Percentiles rank a stretch among this genome's conserved stretches.
Conservation (phyloP, 2,888 invertebrate species). For the Epinotia bilunana region DNA sequence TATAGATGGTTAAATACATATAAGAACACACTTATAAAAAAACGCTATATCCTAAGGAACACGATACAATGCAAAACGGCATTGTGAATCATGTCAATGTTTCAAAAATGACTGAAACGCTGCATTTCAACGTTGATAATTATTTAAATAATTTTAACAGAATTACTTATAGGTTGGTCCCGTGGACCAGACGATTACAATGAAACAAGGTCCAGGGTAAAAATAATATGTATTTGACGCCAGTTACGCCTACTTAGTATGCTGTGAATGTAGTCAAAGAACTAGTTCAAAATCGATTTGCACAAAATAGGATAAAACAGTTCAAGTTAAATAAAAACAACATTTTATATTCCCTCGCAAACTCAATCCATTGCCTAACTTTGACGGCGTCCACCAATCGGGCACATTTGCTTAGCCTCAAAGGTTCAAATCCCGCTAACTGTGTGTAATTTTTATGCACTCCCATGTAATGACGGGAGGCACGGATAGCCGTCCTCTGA, state of each 20-base stretch:
- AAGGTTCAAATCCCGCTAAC: slow-evolving; percentile 33
- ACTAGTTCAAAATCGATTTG: neutral
- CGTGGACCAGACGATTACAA: too few species aligned
- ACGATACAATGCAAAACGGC: too few species aligned
- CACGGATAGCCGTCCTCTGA: slow-evolving; percentile 68
- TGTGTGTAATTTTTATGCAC: slow-evolving; percentile 58
- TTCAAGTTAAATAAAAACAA: slow-evolving; percentile 19
- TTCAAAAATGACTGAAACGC: too few species aligned
- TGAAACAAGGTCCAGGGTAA: too few species aligned
- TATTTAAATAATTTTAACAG: too few species aligned
- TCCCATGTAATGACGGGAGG: slow-evolving; percentile 63
- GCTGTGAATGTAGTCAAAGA: neutral
- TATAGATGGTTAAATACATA: too few species aligned
- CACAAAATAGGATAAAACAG: slow-evolving; percentile 4
- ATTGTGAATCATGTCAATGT: too few species aligned
- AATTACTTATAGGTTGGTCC: too few species aligned
- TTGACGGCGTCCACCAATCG: slow-evolving; percentile 28
- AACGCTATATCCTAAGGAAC: too few species aligned
- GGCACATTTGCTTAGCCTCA: slow-evolving; percentile 40
- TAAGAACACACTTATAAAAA: too few species aligned
- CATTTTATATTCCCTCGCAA: slow-evolving; percentile 19
- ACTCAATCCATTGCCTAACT: slow-evolving; percentile 25
- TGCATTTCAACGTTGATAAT: too few species aligned
- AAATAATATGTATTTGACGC: neutral
- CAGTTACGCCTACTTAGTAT: neutral